These are phyloP conservation scores for Aleiodes sp. DNA, from an alignment of 1,140 invertebrate genomes.

Conservation along the genomic window DNA sequence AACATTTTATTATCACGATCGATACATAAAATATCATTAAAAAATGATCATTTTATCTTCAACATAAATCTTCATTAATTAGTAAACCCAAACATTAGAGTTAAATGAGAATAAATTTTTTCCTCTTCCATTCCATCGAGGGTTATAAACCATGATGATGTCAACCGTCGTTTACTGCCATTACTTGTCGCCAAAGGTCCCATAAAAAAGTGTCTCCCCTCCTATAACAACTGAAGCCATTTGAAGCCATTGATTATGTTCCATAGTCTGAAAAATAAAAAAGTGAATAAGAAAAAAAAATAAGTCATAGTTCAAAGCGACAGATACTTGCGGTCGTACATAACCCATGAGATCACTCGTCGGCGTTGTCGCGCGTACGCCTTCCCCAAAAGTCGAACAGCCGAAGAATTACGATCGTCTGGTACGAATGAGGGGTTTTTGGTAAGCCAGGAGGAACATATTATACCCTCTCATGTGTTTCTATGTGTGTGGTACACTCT, in stretches of 20 bases:
- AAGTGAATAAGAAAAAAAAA: not conserved
- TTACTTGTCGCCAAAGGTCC: not conserved
- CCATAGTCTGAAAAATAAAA: constrained; percentile 14
- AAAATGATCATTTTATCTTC: no score
- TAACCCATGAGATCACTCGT: constrained; percentile 24
- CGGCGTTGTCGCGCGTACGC: not conserved
- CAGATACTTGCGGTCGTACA: not conserved
- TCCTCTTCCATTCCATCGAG: not conserved
- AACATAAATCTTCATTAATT: constrained; percentile 3
- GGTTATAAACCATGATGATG: not conserved
- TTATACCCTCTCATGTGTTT: constrained; percentile 14
- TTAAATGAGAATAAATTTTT: not conserved
- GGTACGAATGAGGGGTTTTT: constrained; percentile 19
- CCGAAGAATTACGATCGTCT: constrained; percentile 52
- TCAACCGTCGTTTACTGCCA: constrained; percentile 3
- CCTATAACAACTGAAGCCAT: constrained; percentile 12
- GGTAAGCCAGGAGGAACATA: constrained; percentile 15
- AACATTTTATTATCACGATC: no score
- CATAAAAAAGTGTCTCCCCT: constrained; percentile 11
- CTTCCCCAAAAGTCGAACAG: constrained; percentile 19
- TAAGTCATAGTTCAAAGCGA: constrained; percentile 7
- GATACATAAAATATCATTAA: no score
- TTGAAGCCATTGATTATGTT: constrained; percentile 26
- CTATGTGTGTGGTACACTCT: constrained; percentile 13
- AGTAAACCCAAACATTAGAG: not conserved